Base-by-base conservation (phyloP, 2,797 vertebrate species). In the Rhynchonycteris naso region DNA sequence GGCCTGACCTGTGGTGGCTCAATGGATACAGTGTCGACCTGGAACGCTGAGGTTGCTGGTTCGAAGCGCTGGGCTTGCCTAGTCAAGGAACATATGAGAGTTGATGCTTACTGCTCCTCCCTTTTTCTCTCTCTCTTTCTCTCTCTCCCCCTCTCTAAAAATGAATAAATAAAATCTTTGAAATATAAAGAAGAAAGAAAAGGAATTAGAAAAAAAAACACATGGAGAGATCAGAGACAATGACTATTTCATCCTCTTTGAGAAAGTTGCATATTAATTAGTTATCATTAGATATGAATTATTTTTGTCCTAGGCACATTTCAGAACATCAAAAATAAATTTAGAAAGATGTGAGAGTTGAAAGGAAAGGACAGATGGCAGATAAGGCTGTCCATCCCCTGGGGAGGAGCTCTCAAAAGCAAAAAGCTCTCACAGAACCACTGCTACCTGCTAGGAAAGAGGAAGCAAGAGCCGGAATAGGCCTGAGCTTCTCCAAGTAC, bases 251-350 rank as follows among this genome's bases (percentile, higher is more conserved):
- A 30, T 9, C 12, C 5, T 91, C 59, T 81, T 71, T 58, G 66
- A 79, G 54, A 76, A 94, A 52, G 33, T 43, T n/a, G 7, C 13
- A 16, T 50, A 83, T 54, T 58, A 72, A 79, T 83, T 71, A 79
- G 33, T 21, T 80, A 13, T 6, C 28, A 1, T 68, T 58, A 43
- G 3, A 43, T 59, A 18, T 30, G 33, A 21, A 50, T 88, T 80
- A 78, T 28, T 21, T 72, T 61, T 69, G 30, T 19, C 50, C 59
- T 15, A 0, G 52, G 15, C 59, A 82, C 21, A 33, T 90, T 93
- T 94, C 56, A 80, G 58, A 56, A 92, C 90, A 90, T 83, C 63
- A 90, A 50, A 91, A 63, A 54, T 72, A 18, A 47, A 75, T 82
- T 83, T 30, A 56, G 68, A 74, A 91, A 96, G 58, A 28, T 54